Conservation (phyloP, 1,140 invertebrate genomes). For the Leptopilina boulardi region DNA sequence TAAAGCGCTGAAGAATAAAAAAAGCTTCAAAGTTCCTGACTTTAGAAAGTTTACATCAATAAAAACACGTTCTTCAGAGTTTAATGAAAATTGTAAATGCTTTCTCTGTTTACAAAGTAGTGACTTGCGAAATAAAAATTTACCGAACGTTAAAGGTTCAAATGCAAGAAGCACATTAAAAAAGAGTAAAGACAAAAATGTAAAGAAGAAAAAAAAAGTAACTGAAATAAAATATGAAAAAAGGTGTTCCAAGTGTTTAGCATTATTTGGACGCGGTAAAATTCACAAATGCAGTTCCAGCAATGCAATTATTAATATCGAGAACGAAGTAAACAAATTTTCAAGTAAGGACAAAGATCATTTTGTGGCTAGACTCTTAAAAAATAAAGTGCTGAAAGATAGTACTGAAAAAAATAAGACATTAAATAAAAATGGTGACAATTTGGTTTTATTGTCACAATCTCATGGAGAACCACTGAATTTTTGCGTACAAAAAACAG, state of each 20-base stretch:
- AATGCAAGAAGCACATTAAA: too few species aligned
- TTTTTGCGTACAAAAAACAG: background rate
- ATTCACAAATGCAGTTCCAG: slow-evolving; percentile 20
- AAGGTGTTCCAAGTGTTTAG: background rate
- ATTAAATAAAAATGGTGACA: background rate
- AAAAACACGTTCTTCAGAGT: too few species aligned
- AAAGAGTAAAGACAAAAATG: too few species aligned
- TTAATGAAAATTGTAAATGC: too few species aligned
- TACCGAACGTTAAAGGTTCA: too few species aligned
- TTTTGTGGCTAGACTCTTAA: background rate
- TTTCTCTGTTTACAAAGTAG: too few species aligned
- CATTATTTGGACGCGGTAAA: background rate
- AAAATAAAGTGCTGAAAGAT: background rate
- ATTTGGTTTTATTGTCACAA: slow-evolving; percentile 4
- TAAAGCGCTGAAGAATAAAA: too few species aligned
- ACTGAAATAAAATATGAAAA: too few species aligned
- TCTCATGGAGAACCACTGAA: background rate
- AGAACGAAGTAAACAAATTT: background rate
- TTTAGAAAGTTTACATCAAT: too few species aligned
- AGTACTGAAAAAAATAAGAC: background rate
- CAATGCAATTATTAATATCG: background rate
- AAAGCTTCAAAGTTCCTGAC: too few species aligned
- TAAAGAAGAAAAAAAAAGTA: too few species aligned
- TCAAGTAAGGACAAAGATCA: slow-evolving; percentile 1
- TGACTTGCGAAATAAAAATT: too few species aligned